Evolutionary conservation across 2,113 vertebrate genomes (phyloP), one percentile per base, ranked within the genome.

Genomic region (Ophiodon elongatus): DNA sequence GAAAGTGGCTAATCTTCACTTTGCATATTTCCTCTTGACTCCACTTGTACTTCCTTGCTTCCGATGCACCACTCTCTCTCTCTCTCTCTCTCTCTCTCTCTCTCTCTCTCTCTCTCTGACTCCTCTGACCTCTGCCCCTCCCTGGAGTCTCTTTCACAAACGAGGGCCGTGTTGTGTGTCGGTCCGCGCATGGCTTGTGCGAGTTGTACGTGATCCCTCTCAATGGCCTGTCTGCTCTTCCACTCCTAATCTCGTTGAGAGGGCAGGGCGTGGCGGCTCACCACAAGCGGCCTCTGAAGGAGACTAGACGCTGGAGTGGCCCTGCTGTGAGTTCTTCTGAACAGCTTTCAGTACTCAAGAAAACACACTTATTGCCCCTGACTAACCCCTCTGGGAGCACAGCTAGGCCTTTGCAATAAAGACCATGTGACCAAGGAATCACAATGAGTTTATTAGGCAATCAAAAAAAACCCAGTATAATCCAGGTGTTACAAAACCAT

Each of bases 241-340:
- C 80, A 75, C 86, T 92, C 68, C 57, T 91, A 71, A 82, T 91
- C 73, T 33, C 14, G 31, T 54, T 39, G 68, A 86, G 83, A 82
- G 80, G 72, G 57, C 76, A 47, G 76, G 82, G 83, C 62, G 37
- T 76, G 78, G 59, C 60, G 13, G 60, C 62, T 85, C 69, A 39
- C 47, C 54, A 50, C 52, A 47, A 84, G 81, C 11, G 4, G 62
- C 73, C 37, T 19, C 85, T 91, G 69, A 63, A 86, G 79, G 77
- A 86, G 75, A 65, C 72, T 57, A 67, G 50, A 60, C 0, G 7
- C 65, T 87, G 43, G 84, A 88, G 85, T 54, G 77, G 74, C 47
- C 78, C 27, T 8, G 33, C 43, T 75, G 64, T 68, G 33, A 25
- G 45, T 33, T 52, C 65, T 69, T 4, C 66, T 39, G 39, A 73